These are phyloP conservation scores for Diadophis punctatus DNA, from an alignment of 2,113 vertebrate genomes.

Conservation along the genomic window DNA sequence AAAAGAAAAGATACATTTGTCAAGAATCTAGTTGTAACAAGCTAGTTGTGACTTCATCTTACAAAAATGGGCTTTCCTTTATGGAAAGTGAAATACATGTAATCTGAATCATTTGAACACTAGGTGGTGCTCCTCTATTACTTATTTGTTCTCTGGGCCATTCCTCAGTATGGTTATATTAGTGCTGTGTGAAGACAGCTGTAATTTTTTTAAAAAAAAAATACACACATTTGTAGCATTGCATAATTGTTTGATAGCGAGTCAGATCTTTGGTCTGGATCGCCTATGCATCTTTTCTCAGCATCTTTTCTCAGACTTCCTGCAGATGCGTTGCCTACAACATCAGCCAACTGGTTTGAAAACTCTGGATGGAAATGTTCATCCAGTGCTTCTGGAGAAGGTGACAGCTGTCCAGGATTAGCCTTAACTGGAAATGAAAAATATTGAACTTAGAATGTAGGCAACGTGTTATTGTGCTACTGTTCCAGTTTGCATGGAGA, in stretches of 20 bases:
- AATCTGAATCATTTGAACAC: conserved; percentile 5
- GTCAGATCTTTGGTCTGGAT: neutral
- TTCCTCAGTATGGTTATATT: too few species aligned
- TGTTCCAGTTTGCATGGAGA: neutral
- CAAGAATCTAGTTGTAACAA: too few species aligned
- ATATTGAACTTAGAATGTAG: neutral
- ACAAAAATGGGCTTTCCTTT: neutral
- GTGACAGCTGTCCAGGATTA: neutral
- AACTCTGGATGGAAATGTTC: neutral
- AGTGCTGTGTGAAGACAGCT: neutral
- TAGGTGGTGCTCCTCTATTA: conserved; percentile 39
- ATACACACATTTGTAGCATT: neutral
- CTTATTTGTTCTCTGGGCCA: neutral
- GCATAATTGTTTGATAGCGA: neutral
- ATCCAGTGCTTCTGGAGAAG: neutral
- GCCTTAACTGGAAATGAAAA: neutral
- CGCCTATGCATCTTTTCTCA: neutral
- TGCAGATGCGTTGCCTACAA: neutral
- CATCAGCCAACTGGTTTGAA: neutral
- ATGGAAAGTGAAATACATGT: neutral
- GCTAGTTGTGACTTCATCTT: neutral
- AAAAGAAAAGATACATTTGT: too few species aligned
- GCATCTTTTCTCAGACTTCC: neutral
- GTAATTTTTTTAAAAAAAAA: neutral
- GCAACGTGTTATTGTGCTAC: neutral